Base-by-base conservation (phyloP, 2,888 invertebrate species). In the Aelia acuminata region DNA sequence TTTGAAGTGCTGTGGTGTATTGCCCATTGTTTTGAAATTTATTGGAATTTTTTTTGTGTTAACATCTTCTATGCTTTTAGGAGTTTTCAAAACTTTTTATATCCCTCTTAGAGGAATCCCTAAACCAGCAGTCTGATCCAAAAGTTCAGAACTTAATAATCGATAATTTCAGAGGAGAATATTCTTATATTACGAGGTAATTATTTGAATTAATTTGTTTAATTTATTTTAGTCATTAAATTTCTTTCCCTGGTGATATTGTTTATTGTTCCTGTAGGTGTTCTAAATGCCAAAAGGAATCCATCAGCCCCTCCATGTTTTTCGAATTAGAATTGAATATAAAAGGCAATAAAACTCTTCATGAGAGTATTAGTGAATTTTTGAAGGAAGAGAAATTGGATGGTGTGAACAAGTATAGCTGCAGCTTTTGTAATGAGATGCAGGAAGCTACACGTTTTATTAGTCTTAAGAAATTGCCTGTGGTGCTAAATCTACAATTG, bases 11-110 rank as follows among this genome's bases (percentile, higher is more conserved):
- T 86, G 26, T 13, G 35, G 15, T 39, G 18, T 39, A 53, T 80
- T 47, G n/a, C 48, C 39, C 26, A 26, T 49, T 84, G 11, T 84
- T 49, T 15, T 84, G 43, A 48, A 22, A 84, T 84, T 31, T 84
- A 20, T 11, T 49, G 1, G 11, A 26, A 13, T 57, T 57, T 31
- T 3, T 26, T 84, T 7, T 50, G 1, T 13, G n/a, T 26, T 49
- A 18, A 49, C 13, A 47, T 86, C n/a, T 86, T 86, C 1, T n/a
- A 13, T 57, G 20, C 87, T 90, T 91, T 63, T 88, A 95, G 92
- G 95, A 95, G 91, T 95, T 95, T 92, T 94, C 94, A 20, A 94
- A 94, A 91, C 92, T 95, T 47, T 94, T 95, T 90, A 92, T 94
- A 87, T 93, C 93, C 84, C 92, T 94, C 86, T 92, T 94, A 35